A percentile compares a stretch with the other conserved stretches of the same genome.
These are phyloP conservation scores for Agrochola macilenta DNA, from an alignment of 2,888 invertebrate species.

Conservation along the genomic window DNA sequence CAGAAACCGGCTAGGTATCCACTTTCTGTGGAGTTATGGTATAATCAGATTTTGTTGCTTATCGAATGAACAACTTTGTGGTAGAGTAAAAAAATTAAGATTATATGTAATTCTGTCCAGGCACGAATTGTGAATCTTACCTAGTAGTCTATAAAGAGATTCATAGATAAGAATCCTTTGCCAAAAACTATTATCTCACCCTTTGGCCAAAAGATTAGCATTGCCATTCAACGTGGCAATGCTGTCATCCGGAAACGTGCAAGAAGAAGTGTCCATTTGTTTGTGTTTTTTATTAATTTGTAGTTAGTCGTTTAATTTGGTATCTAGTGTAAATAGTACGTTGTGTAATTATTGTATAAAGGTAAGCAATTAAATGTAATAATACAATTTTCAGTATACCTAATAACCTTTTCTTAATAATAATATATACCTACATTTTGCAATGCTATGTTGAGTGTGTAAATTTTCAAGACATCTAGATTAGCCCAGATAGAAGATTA, in stretches of 20 bases:
- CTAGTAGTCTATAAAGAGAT: not conserved
- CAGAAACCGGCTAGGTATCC: conserved; percentile 29
- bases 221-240: not conserved
- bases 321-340: not conserved
- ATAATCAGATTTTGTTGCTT: not conserved
- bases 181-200: not conserved
- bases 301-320: not conserved
- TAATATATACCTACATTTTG: not conserved
- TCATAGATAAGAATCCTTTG: not conserved
- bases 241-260: not conserved
- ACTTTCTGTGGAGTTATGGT: conserved; percentile 20
- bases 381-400: not conserved
- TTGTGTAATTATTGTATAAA: not conserved
- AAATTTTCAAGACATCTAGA: not conserved
- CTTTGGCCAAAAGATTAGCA: not conserved
- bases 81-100: not conserved
- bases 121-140: not conserved
- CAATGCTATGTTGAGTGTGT: not conserved
- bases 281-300: not conserved
- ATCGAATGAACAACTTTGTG: not conserved
- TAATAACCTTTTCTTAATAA: too few species aligned
- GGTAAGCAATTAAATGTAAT: not conserved
- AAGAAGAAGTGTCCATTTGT: not conserved
- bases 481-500: too few species aligned
- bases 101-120: not conserved